These are phyloP conservation scores for Otus sunia DNA, from an alignment of 2,113 vertebrate genomes.

Conservation along the genomic window DNA sequence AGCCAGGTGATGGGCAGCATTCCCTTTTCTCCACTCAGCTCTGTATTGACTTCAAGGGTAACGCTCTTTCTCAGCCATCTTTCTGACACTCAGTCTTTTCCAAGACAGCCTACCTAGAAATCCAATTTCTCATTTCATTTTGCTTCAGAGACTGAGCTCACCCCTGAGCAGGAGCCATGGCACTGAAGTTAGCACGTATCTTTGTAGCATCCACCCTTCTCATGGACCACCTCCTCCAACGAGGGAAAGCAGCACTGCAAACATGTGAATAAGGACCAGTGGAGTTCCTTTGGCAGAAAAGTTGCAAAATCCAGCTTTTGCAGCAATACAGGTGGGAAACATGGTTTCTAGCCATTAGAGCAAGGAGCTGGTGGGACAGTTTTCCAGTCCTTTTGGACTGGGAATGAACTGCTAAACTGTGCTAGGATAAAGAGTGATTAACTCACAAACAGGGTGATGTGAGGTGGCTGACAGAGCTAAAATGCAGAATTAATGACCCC, in stretches of 20 bases:
- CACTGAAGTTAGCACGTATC: not conserved
- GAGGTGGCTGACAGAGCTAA: not conserved
- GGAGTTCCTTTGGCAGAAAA: not conserved
- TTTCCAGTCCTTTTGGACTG: not conserved
- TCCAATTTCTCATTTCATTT: not conserved
- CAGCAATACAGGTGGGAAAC: not conserved
- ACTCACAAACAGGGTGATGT: not conserved
- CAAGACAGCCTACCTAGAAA: not conserved
- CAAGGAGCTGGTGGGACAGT: not conserved
- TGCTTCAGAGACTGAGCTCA: not conserved
- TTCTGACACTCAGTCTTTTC: not conserved
- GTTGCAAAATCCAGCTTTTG: not conserved
- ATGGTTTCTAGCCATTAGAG: not conserved
- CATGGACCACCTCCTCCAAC: not conserved
- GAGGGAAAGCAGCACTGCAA: not conserved
- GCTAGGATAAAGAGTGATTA: not conserved
- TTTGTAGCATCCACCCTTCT: not conserved
- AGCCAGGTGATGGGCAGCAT: not conserved
- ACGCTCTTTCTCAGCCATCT: not conserved
- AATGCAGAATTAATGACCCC: conserved; percentile 2
- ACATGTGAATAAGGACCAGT: fast-evolving
- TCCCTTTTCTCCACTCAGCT: not conserved
- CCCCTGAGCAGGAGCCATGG: not conserved
- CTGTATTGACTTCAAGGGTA: not conserved
- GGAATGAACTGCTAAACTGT: not conserved